Percentiles rank a stretch among this genome's conserved stretches.
Conservation (phyloP, 2,113 vertebrate genomes). For the Paramormyrops kingsleyae region DNA sequence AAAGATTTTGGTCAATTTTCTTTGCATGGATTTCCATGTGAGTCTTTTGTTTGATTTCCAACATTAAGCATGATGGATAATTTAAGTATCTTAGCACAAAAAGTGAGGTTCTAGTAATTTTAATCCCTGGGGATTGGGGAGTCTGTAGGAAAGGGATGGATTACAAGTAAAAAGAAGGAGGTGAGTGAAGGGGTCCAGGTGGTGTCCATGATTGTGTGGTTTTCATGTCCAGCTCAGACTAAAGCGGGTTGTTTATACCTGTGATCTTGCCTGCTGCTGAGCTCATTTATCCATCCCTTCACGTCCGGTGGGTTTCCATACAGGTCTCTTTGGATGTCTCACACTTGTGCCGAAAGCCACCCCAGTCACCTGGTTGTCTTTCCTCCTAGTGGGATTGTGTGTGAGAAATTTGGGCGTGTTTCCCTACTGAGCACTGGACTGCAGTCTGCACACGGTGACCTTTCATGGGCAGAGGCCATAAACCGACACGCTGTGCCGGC, state of each 20-base stretch:
- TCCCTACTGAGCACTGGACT: background rate
- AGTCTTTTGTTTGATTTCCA: background rate
- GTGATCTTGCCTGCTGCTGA: background rate
- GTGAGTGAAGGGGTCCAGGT: background rate
- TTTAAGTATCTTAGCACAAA: background rate
- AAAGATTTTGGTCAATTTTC: background rate
- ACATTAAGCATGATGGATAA: background rate
- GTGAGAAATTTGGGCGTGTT: background rate
- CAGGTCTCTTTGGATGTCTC: background rate
- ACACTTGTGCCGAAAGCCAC: background rate
- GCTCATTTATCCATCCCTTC: background rate
- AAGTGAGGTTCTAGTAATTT: background rate
- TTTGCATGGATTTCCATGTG: background rate
- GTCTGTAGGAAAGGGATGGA: background rate
- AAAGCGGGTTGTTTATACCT: background rate
- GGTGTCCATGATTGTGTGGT: background rate
- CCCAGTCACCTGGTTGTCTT: background rate
- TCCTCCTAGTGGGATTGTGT: background rate
- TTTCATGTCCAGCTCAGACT: background rate
- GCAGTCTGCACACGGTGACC: background rate
- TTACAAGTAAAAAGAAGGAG: background rate
- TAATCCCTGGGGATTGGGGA: background rate
- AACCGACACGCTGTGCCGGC: background rate
- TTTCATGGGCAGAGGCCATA: background rate
- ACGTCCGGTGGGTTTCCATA: background rate